Evolutionary conservation across 2,888 invertebrate genomes (phyloP), one percentile per base, ranked within the genome.

Genomic region (Willowsia nigromaculata): DNA sequence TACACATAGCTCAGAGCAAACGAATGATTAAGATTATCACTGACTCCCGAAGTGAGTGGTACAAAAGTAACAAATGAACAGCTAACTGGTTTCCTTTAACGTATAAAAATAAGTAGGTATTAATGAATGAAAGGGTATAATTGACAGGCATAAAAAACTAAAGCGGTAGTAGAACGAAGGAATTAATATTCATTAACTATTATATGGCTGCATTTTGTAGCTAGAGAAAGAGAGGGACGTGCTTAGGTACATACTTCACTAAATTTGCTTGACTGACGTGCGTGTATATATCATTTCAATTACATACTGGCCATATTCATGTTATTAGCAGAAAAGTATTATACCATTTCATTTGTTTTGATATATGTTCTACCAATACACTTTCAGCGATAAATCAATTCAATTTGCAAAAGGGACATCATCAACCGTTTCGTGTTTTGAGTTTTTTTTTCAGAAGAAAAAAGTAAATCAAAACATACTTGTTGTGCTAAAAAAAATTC

Each of bases 81-180:
- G 25, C 74, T 47, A 74, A 74, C 74, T 74, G 74, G 74, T 74
- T 74, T 74, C 74, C 74, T 74, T 74, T 74, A 74, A 74, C 74
- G 68, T 40, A 40, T 43, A 37, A 74, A n/a, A 47, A 27, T 27
- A 71, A 40, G 74, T 74, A 74, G 74, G 74, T 47, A 74, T 74
- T 74, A 47, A 9, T 7, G 15, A 74, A 47, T 74, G 47, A 47
- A 74, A 47, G 47, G 74, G 74, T 25, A 47, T 74, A 74, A 74
- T 74, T 74, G 74, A 74, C 74, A 74, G 74, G 22, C 27, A 27
- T 22, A 74, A 74, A 74, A 74, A 47, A 25, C 6, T n/a, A 68
- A 68, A 71, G 71, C 25, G 43, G 43, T 71, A 43, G 13, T 71
- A 71, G n/a, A 9, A 47, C 47, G 47, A 47, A 25, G 74, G 47